Evolutionary conservation across 2,888 invertebrate species (phyloP).

Genomic region (Limnephilus marmoratus): DNA sequence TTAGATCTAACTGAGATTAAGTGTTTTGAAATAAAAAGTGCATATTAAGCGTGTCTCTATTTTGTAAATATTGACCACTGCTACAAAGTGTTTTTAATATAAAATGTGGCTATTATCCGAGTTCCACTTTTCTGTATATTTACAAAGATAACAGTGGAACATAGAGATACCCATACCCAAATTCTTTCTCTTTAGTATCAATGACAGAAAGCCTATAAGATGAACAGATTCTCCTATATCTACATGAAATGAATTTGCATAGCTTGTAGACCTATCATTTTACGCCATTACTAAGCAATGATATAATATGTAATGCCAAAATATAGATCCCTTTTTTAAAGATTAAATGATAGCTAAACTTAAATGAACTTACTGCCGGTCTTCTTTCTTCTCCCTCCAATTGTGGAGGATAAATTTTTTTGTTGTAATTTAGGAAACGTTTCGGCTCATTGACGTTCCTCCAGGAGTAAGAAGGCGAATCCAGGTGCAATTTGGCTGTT

Average conservation of each 20-base stretch:
- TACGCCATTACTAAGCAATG: not conserved
- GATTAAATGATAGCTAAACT: not conserved
- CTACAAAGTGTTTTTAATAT: too few relatives aligned
- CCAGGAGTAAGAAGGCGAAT: slow-evolving; percentile 66
- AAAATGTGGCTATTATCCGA: too few relatives aligned
- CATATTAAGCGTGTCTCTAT: too few relatives aligned
- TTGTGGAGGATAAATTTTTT: slow-evolving; percentile 89
- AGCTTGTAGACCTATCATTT: not conserved
- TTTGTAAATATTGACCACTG: too few relatives aligned
- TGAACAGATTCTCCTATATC: not conserved
- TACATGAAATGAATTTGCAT: not conserved
- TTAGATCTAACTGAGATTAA: too few relatives aligned
- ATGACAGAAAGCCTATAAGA: not conserved
- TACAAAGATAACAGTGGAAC: too few relatives aligned
- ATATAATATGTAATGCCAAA: not conserved
- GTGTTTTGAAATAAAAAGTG: too few relatives aligned
- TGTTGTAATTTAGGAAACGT: slow-evolving; percentile 83
- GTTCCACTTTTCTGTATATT: too few relatives aligned
- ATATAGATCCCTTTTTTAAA: not conserved
- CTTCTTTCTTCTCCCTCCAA: slow-evolving; percentile 83
- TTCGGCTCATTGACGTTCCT: slow-evolving; percentile 72
- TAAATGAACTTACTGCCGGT: slow-evolving; percentile 85
- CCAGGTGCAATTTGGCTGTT: slow-evolving; percentile 45
- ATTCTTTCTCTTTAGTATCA: not conserved
- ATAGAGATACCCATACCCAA: not conserved